Evolutionary conservation across 2,113 vertebrate species (phyloP).

Genomic region (Orthonyx spaldingii): DNA sequence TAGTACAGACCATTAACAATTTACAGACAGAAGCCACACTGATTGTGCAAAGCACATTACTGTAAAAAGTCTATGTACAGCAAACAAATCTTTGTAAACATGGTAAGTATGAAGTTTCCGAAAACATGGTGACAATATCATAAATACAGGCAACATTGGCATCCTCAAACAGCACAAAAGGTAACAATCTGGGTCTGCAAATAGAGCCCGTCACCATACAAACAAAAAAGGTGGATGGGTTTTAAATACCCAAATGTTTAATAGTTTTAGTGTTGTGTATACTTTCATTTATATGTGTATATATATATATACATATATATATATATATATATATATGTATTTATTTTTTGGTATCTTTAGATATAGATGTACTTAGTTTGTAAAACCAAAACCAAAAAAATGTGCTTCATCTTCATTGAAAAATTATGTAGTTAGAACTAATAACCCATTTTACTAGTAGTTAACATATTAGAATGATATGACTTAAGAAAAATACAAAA

Average conservation of each 20-base stretch:
- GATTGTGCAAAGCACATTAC: slow-evolving; percentile 93
- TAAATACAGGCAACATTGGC: slow-evolving; percentile 94
- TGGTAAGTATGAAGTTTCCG: slow-evolving; percentile 89
- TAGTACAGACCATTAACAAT: slow-evolving; percentile 84
- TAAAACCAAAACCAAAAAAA: slow-evolving; percentile 82
- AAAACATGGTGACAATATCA: slow-evolving; percentile 86
- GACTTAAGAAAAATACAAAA: slow-evolving; percentile 99
- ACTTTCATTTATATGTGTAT: slow-evolving; percentile 42
- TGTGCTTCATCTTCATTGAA: slow-evolving; percentile 84
- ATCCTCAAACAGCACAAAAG: slow-evolving; percentile 88
- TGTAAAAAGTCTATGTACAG: slow-evolving; percentile 96
- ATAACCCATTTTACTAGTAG: slow-evolving; percentile 83
- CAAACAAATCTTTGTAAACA: slow-evolving; percentile 97
- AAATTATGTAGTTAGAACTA: slow-evolving; percentile 78
- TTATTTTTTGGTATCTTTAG: slow-evolving; percentile 87
- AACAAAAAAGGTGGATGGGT: slow-evolving; percentile 74
- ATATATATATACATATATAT: background rate
- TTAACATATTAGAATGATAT: slow-evolving; percentile 95
- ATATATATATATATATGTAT: slow-evolving; percentile 44
- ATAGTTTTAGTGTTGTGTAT: slow-evolving; percentile 83
- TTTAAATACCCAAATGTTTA: slow-evolving; percentile 71
- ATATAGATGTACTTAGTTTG: slow-evolving; percentile 85
- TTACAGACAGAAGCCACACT: slow-evolving; percentile 88
- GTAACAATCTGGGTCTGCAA: slow-evolving; percentile 83
- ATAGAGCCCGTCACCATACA: slow-evolving; percentile 79